Evolutionary conservation across 1,140 invertebrate genomes (phyloP).

Genomic region (Conus ventricosus): DNA sequence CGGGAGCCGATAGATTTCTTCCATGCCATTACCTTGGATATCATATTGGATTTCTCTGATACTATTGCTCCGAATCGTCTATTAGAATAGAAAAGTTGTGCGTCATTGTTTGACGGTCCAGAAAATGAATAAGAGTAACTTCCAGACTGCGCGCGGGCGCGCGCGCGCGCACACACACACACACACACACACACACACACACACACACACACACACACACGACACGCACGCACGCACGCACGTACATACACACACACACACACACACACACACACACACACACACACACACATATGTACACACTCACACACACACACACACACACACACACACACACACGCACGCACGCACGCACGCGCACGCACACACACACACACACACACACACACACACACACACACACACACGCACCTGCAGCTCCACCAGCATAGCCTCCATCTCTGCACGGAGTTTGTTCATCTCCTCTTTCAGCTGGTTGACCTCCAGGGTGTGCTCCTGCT

Average conservation of each 20-base stretch:
- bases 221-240: neutral
- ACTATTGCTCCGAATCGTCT: too few relatives aligned
- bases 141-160: neutral
- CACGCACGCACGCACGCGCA: neutral
- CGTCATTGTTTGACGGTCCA: too few relatives aligned
- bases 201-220: too few relatives aligned
- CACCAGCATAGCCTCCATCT: slow-evolving; percentile 72
- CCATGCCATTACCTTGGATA: too few relatives aligned
- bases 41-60: too few relatives aligned
- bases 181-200: too few relatives aligned
- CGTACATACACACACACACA: neutral
- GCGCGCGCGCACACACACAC: too few relatives aligned
- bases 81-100: too few relatives aligned
- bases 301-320: neutral
- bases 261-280: neutral
- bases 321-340: neutral
- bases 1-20: too few relatives aligned
- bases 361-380: neutral
- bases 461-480: slow-evolving; percentile 58
- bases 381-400: neutral
- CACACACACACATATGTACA: neutral
- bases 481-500: slow-evolving; percentile 67
- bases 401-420: slow-evolving; percentile 60
- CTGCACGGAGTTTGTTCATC: slow-evolving; percentile 69
- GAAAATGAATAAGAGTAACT: too few relatives aligned